A percentile compares a stretch with the other conserved stretches of the same genome.
phyloP scores from a whole-genome alignment of 2,797 vertebrate species.

The Pelochelys cantorii region DNA sequence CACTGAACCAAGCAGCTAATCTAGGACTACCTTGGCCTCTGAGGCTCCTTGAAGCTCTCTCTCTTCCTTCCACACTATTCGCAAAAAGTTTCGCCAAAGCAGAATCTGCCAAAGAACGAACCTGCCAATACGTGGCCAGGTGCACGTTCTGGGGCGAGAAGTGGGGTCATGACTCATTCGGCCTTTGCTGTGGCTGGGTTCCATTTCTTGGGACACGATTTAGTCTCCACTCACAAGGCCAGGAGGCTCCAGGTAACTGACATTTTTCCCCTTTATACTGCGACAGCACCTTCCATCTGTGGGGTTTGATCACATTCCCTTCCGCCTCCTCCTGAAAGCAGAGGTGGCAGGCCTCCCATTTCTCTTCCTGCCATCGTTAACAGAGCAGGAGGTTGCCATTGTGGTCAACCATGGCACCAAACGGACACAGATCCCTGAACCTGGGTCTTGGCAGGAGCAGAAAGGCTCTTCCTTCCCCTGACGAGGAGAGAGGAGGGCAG shows the following conservation, averaged over 20 bases:
- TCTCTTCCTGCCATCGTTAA: neutral
- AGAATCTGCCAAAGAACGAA: neutral
- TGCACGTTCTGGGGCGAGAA: neutral
- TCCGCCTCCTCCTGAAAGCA: neutral
- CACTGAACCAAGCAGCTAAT: neutral
- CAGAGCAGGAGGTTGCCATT: too few relatives aligned
- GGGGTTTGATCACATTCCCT: neutral
- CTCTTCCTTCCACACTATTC: neutral
- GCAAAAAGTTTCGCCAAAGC: neutral
- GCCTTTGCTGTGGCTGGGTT: neutral
- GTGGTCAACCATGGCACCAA: too few relatives aligned
- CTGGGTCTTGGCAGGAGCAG: neutral
- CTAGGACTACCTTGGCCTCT: too few relatives aligned
- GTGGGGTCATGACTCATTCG: neutral
- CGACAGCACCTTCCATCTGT: neutral
- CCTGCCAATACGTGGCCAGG: rapidly evolving
- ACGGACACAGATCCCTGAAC: neutral
- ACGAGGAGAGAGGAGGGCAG: neutral
- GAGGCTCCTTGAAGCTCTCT: neutral
- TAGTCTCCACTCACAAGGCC: neutral
- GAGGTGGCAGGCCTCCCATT: too few relatives aligned
- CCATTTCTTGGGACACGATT: neutral
- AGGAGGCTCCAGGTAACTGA: neutral
- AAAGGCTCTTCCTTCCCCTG: neutral
- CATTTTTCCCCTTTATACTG: neutral